A percentile compares a stretch with the other conserved stretches of the same genome.
phyloP scores from a whole-genome alignment of 2,888 invertebrate species.

The Folsomia candida region DNA sequence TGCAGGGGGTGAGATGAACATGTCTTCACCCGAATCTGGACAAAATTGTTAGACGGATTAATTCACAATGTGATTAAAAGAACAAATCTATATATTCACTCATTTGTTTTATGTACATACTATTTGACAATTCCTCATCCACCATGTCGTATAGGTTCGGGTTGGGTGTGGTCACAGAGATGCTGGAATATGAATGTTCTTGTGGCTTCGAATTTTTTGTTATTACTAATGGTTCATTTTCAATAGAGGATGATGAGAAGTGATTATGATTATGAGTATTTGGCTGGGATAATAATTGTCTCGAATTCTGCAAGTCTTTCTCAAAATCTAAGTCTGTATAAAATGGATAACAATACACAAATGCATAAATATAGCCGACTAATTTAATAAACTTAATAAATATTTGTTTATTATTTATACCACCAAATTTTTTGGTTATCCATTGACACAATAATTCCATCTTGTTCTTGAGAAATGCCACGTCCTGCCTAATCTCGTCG shows the following conservation, averaged over 20 bases:
- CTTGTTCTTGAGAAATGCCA: not conserved
- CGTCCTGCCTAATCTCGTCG: not conserved
- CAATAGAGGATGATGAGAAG: not conserved
- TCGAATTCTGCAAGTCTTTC: not conserved
- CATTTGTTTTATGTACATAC: not conserved
- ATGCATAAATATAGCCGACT: too few relatives aligned
- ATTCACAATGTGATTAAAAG: too few relatives aligned
- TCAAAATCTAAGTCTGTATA: not conserved
- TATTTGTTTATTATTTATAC: not conserved
- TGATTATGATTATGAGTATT: too few relatives aligned
- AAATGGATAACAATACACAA: too few relatives aligned
- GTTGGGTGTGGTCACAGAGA: not conserved
- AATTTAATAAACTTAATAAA: too few relatives aligned
- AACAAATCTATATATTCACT: too few relatives aligned
- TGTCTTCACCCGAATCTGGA: not conserved
- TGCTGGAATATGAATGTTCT: not conserved
- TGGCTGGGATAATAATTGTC: too few relatives aligned
- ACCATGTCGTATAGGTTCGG: not conserved
- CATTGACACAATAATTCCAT: not conserved
- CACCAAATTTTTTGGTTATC: slow-evolving; percentile 8
- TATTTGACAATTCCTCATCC: not conserved
- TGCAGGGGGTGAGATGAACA: not conserved
- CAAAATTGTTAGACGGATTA: too few relatives aligned
- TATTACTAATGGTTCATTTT: not conserved
- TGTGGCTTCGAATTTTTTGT: not conserved